Evolutionary conservation across 2,797 vertebrate species (phyloP).

Genomic region (Anguilla obscura): DNA sequence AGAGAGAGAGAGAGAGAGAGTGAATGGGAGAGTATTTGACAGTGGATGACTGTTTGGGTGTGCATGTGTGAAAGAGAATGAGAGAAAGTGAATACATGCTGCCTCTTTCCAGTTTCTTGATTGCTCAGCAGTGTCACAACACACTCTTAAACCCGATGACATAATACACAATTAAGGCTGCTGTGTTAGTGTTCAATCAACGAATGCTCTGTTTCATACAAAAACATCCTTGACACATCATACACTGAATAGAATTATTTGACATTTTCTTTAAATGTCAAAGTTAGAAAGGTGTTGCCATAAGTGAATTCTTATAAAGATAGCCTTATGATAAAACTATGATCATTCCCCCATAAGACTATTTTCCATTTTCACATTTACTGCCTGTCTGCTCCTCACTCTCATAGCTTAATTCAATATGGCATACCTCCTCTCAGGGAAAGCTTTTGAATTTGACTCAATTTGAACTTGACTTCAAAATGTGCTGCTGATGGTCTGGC

Average conservation of each 20-base stretch:
- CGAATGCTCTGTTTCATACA: background rate
- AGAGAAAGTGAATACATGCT: background rate
- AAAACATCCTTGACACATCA: background rate
- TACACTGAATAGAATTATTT: background rate
- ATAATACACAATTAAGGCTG: background rate
- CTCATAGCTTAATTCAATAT: background rate
- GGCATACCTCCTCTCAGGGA: background rate
- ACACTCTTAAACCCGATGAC: background rate
- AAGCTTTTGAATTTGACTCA: background rate
- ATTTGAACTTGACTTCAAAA: background rate
- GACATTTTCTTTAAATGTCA: background rate
- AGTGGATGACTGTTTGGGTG: too few species aligned
- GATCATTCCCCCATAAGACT: background rate
- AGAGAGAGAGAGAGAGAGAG: background rate
- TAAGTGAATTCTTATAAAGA: background rate
- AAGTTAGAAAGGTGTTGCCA: background rate
- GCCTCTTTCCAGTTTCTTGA: background rate
- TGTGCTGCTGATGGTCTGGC: background rate
- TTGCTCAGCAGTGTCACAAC: background rate
- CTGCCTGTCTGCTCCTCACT: background rate
- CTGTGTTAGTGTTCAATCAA: background rate
- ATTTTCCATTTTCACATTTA: background rate
- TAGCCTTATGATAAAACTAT: background rate
- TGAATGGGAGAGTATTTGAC: too few species aligned
- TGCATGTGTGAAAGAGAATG: background rate